Evolutionary conservation across 2,888 invertebrate genomes (phyloP), one percentile per base, ranked within the genome.

Genomic region (Antheraea yamamai): DNA sequence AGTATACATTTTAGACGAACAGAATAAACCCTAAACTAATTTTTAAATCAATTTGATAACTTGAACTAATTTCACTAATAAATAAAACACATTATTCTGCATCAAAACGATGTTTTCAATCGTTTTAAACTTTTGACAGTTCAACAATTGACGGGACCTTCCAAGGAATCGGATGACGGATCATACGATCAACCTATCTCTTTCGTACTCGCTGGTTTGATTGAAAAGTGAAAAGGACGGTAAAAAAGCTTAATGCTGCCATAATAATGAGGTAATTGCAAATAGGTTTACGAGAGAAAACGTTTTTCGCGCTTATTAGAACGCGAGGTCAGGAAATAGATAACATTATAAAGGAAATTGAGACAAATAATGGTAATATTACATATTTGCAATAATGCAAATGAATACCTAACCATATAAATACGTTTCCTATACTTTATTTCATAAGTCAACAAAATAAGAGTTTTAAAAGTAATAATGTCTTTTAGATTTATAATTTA

Each of bases 111-210:
- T 75, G 75, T 75, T 76, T 74, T 75, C 58, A 58, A 75, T 76
- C 80, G 78, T 79, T 86, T 88, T 91, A 90, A 66, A 91, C 79
- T 80, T 86, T 88, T 91, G 91, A 92, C 91, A 87, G 14, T 66
- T 30, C 30, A 30, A 12, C 64, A 66, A 66, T 89, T 87, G 81
- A 80, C 81, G 79, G 82, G 78, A 83, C 77, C 78, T 78, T 87
- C 88, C 10, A 88, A 90, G 89, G 82, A 85, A 86, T 87, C 83
- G 84, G 76, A 83, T 89, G 91, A 88, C 86, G 86, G 87, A 94
- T 94, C 94, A 88, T 94, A 94, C 93, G 94, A 94, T 94, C 85
- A 23, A 79, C 78, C 85, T 79, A 70, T 89, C 90, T 83, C 86
- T 64, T 79, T 91, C 81, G 12, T 77, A 74, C 87, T 10, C 75